Evolutionary conservation across 2,888 invertebrate species (phyloP).

Genomic region (Dioctria linearis): DNA sequence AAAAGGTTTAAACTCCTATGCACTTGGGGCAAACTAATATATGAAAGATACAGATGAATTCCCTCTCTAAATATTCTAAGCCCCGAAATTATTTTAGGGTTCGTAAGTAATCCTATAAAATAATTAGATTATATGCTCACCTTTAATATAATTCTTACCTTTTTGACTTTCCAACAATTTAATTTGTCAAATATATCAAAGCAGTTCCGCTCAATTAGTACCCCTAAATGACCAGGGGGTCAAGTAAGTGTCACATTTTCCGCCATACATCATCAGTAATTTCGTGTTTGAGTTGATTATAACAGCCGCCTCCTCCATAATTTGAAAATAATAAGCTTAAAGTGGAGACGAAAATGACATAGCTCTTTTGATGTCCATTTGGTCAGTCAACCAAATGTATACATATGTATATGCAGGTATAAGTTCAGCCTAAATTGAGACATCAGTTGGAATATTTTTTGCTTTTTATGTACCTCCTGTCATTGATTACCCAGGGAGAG

Average conservation of each 20-base stretch:
- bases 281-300: constrained; percentile 30
- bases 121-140: too few relatives aligned
- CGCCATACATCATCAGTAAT: background rate
- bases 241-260: constrained; percentile 28
- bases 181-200: constrained; percentile 42
- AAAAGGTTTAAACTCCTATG: too few relatives aligned
- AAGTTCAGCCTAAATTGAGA: constrained; percentile 1
- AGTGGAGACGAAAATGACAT: constrained; percentile 6
- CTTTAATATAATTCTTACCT: too few relatives aligned
- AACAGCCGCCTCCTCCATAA: constrained; percentile 36
- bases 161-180: constrained; percentile 2
- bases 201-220: constrained; percentile 31
- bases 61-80: too few relatives aligned
- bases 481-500: too few relatives aligned
- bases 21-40: too few relatives aligned
- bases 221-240: constrained; percentile 1
- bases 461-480: too few relatives aligned
- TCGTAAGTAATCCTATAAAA: too few relatives aligned
- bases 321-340: constrained; percentile 43
- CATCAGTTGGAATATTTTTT: background rate
- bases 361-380: constrained; percentile 10
- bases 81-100: too few relatives aligned
- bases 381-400: constrained; percentile 32
- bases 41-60: too few relatives aligned
- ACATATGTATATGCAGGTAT: too few relatives aligned